These are phyloP conservation scores for Campylorhamphus procurvoides DNA, from an alignment of 2,113 vertebrate species.

Conservation along the genomic window DNA sequence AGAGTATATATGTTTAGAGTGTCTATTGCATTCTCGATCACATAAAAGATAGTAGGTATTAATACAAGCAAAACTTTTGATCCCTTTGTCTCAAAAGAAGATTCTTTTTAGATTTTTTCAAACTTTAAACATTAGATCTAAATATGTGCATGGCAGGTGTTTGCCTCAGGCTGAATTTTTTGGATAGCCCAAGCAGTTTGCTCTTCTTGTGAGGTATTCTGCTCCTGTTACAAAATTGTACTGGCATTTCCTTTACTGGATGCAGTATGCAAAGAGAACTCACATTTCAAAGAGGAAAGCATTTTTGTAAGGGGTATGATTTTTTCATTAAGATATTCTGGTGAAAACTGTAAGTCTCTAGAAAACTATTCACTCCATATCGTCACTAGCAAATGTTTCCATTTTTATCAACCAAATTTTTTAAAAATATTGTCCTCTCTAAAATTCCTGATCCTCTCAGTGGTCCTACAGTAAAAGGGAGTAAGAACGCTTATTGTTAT, in stretches of 20 bases:
- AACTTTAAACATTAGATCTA: background rate
- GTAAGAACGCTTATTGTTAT: background rate
- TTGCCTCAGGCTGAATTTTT: background rate
- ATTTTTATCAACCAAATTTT: background rate
- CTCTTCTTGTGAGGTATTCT: background rate
- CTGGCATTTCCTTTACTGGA: background rate
- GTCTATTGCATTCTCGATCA: background rate
- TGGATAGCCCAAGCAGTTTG: background rate
- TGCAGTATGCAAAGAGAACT: background rate
- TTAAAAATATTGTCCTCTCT: background rate
- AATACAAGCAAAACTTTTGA: background rate
- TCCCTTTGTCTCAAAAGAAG: background rate
- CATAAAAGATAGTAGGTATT: background rate
- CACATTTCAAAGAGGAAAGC: background rate
- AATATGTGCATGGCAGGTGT: conserved; percentile 11
- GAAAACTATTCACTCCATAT: background rate
- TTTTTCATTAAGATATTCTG: background rate
- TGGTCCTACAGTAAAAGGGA: background rate
- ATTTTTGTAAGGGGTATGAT: background rate
- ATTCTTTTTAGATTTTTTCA: background rate
- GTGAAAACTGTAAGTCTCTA: background rate
- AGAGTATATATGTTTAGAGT: background rate
- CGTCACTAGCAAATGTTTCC: background rate
- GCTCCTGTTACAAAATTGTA: background rate
- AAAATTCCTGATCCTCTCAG: background rate